Percentiles rank a stretch among this genome's conserved stretches.
These are phyloP conservation scores for Vannuccia rotundouncinata DNA, from an alignment of 2,888 invertebrate species.

Conservation along the genomic window DNA sequence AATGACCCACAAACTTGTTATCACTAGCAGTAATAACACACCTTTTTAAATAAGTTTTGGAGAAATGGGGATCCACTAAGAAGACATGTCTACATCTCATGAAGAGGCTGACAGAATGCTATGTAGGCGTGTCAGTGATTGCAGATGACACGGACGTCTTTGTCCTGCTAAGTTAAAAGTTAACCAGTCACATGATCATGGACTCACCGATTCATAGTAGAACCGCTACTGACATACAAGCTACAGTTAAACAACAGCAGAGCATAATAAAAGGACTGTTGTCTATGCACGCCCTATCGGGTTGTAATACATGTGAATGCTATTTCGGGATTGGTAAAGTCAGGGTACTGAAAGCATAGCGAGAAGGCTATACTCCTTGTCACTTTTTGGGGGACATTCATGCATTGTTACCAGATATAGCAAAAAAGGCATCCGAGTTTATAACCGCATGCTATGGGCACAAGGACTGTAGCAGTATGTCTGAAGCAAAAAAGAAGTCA, in stretches of 20 bases:
- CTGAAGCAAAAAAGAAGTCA: no score
- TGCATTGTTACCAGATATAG: no score
- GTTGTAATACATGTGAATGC: no score
- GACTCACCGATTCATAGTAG: background rate
- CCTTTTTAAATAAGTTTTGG: background rate
- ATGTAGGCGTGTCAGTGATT: background rate
- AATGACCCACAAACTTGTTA: conserved; percentile 21
- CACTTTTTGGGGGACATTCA: no score
- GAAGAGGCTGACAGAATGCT: background rate
- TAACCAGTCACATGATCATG: no score
- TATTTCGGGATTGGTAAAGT: background rate
- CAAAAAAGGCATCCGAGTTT: no score
- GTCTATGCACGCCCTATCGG: background rate
- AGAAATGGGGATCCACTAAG: background rate
- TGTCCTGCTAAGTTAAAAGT: no score
- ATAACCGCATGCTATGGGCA: no score
- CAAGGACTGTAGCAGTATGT: no score
- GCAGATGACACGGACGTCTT: background rate
- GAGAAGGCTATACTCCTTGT: no score
- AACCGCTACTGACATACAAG: background rate
- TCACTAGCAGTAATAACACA: conserved; percentile 8
- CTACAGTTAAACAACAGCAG: background rate
- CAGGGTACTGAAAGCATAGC: background rate
- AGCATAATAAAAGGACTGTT: background rate
- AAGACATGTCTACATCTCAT: background rate